A percentile compares a stretch with the other conserved stretches of the same genome.
Evolutionary conservation across 2,888 invertebrate genomes (phyloP).

Genomic region (Plutella xylostella): DNA sequence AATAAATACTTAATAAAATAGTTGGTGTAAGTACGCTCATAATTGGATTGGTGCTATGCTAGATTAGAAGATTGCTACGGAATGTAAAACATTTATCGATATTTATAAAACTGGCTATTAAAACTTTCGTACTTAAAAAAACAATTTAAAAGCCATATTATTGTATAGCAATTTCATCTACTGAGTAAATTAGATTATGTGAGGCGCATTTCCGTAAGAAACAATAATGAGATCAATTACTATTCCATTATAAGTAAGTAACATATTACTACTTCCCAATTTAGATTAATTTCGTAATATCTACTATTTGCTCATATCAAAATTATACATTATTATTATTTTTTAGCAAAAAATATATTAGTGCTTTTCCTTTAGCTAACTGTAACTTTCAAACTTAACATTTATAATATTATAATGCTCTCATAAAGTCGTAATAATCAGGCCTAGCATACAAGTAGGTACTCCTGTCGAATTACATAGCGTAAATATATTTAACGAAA

Average conservation of each 20-base stretch:
- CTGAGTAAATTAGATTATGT: too few relatives aligned
- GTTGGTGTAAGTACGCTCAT: constrained; percentile 35
- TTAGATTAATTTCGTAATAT: constrained; percentile 42
- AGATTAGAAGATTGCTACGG: constrained; percentile 20
- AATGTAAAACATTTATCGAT: too few relatives aligned
- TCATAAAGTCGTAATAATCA: too few relatives aligned
- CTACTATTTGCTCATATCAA: constrained; percentile 61
- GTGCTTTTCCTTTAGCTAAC: too few relatives aligned
- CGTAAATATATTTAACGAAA: constrained; percentile 45
- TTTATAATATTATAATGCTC: too few relatives aligned
- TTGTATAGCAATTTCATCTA: neutral
- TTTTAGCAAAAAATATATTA: constrained; percentile 10
- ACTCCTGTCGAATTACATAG: constrained; percentile 36
- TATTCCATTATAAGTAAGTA: constrained; percentile 66
- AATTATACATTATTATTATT: constrained; percentile 46
- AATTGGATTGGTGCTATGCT: constrained; percentile 57
- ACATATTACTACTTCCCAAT: constrained; percentile 51
- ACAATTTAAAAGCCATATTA: neutral
- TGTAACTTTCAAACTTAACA: too few relatives aligned
- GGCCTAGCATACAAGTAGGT: neutral
- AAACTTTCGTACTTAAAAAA: neutral
- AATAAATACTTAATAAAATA: neutral
- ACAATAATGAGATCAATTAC: too few relatives aligned
- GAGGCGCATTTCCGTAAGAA: too few relatives aligned
- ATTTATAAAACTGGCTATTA: too few relatives aligned